These are phyloP conservation scores for Barnardius zonarius DNA, from an alignment of 2,113 vertebrate species.

Conservation along the genomic window DNA sequence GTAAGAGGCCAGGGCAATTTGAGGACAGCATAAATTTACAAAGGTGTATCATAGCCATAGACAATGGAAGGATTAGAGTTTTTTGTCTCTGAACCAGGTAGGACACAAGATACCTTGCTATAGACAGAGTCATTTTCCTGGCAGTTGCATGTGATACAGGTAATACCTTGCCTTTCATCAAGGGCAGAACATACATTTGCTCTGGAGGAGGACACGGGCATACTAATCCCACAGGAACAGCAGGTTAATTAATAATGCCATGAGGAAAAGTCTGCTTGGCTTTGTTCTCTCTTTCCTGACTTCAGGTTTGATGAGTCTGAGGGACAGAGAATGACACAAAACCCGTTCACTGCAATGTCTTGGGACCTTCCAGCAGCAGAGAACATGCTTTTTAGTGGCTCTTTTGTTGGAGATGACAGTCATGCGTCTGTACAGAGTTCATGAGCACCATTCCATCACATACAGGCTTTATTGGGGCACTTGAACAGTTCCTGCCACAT, in stretches of 20 bases:
- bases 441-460: neutral
- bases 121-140: neutral
- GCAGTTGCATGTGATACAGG: neutral
- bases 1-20: neutral
- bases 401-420: neutral
- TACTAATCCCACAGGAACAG: neutral
- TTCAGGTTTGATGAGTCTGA: neutral
- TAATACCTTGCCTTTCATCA: neutral
- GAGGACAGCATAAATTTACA: neutral
- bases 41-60: neutral
- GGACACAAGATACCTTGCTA: neutral
- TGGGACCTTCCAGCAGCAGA: neutral
- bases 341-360: neutral
- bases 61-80: neutral
- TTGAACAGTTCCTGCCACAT: neutral
- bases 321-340: neutral
- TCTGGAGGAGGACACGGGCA: neutral
- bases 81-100: neutral
- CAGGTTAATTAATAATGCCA: constrained; percentile 27
- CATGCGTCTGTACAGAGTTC: neutral
- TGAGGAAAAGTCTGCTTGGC: neutral
- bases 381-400: neutral
- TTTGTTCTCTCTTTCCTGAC: neutral
- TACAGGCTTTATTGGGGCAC: neutral
- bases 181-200: neutral